Percentiles rank a stretch among this genome's conserved stretches.
These are phyloP conservation scores for Brenthis hecate DNA, from an alignment of 2,888 invertebrate species.

Conservation along the genomic window DNA sequence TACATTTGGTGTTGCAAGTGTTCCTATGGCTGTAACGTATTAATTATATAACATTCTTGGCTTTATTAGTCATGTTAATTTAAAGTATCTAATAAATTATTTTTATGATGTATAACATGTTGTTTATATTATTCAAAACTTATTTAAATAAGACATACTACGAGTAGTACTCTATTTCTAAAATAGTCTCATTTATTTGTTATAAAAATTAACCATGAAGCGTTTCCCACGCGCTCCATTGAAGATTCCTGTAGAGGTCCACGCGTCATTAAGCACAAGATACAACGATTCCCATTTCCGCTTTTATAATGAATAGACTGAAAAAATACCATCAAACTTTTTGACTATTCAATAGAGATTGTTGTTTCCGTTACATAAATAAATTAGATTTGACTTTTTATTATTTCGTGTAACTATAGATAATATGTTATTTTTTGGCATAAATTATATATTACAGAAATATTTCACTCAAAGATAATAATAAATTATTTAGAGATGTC, in stretches of 20 bases:
- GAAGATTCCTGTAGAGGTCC: slow-evolving; percentile 55
- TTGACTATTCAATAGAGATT: not conserved
- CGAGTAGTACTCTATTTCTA: too few relatives aligned
- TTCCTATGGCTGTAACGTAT: not conserved
- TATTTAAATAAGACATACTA: too few relatives aligned
- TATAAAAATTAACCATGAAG: slow-evolving; percentile 36
- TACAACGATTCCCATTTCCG: slow-evolving; percentile 72
- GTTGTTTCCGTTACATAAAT: slow-evolving; percentile 12
- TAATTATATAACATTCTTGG: slow-evolving; percentile 6
- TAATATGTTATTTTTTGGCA: too few relatives aligned
- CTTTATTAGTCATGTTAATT: too few relatives aligned
- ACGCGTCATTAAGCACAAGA: slow-evolving; percentile 63
- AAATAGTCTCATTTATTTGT: not conserved
- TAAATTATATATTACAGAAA: not conserved
- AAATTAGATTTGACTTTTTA: not conserved
- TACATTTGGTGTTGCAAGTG: slow-evolving; percentile 11
- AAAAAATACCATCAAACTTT: slow-evolving; percentile 18
- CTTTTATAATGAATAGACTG: slow-evolving; percentile 53
- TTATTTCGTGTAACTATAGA: not conserved
- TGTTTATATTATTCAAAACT: too few relatives aligned
- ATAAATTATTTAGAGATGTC: slow-evolving; percentile 51
- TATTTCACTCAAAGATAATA: not conserved
- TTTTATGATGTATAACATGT: too few relatives aligned
- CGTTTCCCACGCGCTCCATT: slow-evolving; percentile 67
- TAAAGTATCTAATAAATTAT: too few relatives aligned